Base-by-base conservation (phyloP, 2,113 vertebrate genomes). In the Triplophysa siluroides region DNA sequence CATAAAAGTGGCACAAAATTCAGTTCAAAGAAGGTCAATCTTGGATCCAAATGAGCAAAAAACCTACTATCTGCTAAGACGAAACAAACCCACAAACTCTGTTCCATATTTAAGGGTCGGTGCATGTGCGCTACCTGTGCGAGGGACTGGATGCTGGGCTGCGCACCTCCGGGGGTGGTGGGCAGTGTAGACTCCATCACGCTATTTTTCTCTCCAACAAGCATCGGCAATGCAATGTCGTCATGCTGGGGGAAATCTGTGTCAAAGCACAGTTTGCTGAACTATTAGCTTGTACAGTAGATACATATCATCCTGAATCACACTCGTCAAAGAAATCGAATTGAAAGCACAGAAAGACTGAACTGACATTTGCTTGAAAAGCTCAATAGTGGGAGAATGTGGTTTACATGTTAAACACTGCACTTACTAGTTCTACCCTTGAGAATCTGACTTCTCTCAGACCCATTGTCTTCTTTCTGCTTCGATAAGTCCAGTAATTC, bases 81-180 rank as follows among this genome's bases (percentile, higher is more conserved):
- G 38, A 14, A 29, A 21, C 19, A 16, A 19, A 10, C 13, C 14
- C 1, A 18, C 1, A 12, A 23, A 43, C 8, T 74, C 41, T 50
- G 7, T 43, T 8, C 7, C 38, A 19, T 60, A 12, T 8, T 58
- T n/a, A 19, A 2, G 3, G 41, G 29, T 21, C 11, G 21, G 52
- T 18, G 41, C 33, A 33, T 33, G 9, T 66, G 1, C 47, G 23
- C 50, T 84, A 84, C 83, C 76, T 84, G 29, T 64, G 38, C 60
- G 8, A 26, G 24, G n/a, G 2, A 5, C 23, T 71, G 18, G 16
- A 29, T 58, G 56, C 4, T n/a, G 1, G 41, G 29, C 19, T 45
- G 62, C 18, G 52, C 10, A 56, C 14, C 43, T 78, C 13, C 29
- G 26, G 10, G 60, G 38, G 9, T n/a, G 19, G 11, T 0, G 2